Conservation (phyloP, 2,113 vertebrate species). For the Plecturocebus donacophilus region DNA sequence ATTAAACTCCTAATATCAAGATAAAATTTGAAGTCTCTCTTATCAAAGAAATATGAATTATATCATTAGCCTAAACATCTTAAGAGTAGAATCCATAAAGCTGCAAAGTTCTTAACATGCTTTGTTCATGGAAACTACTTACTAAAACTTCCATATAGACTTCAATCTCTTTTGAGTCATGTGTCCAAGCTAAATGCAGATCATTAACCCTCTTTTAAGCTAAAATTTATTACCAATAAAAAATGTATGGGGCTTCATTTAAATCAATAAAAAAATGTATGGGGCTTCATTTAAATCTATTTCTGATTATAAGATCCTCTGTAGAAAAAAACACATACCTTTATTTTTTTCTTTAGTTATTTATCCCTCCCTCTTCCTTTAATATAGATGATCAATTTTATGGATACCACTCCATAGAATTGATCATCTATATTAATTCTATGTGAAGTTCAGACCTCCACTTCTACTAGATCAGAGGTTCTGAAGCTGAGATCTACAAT, state of each 20-base stretch:
- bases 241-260: background rate
- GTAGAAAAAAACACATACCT: background rate
- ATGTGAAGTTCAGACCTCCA: background rate
- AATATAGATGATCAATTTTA: background rate
- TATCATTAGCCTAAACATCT: background rate
- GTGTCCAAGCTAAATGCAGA: background rate
- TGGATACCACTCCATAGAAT: background rate
- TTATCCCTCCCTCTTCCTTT: background rate
- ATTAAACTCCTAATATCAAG: background rate
- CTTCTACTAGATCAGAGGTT: background rate
- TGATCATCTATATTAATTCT: too few relatives aligned
- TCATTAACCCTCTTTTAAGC: background rate
- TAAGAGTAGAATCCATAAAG: background rate
- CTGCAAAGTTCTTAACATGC: background rate
- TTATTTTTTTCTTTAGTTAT: background rate
- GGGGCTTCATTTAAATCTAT: background rate
- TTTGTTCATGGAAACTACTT: constrained; percentile 4
- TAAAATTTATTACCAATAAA: background rate
- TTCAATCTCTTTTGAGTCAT: background rate
- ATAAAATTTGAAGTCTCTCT: constrained; percentile 11
- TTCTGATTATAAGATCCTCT: background rate
- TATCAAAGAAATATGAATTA: background rate
- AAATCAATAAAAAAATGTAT: background rate
- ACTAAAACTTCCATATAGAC: background rate
- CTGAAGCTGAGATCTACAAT: background rate